These are phyloP conservation scores for Brevimyrus niger DNA, from an alignment of 2,113 vertebrate species.

Conservation along the genomic window DNA sequence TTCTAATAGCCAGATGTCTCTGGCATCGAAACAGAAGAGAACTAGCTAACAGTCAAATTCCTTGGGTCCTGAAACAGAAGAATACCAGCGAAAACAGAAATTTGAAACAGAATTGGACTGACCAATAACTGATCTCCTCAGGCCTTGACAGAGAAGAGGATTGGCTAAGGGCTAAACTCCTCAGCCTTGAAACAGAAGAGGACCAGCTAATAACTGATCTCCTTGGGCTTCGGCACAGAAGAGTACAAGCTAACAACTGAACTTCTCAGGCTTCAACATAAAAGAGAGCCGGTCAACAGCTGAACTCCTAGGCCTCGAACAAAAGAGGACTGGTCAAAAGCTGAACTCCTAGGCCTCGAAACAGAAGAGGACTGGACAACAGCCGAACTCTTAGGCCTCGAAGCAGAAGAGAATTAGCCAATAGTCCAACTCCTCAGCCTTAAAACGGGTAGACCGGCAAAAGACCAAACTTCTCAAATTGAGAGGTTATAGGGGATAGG, in stretches of 20 bases:
- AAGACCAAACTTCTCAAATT: background rate
- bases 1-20: background rate
- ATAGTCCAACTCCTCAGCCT: constrained; percentile 5
- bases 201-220: background rate
- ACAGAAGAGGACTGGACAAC: too few relatives aligned
- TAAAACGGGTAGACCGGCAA: background rate
- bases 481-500: constrained; percentile 33
- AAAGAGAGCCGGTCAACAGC: background rate
- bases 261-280: background rate
- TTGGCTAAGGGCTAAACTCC: background rate
- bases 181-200: background rate
- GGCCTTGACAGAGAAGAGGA: background rate
- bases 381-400: background rate
- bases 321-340: too few relatives aligned
- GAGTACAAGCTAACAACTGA: background rate
- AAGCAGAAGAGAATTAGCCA: background rate
- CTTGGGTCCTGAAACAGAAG: background rate
- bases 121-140: background rate
- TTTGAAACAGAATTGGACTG: background rate
- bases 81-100: background rate
- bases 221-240: background rate
- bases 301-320: background rate
- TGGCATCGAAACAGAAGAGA: background rate
- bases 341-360: background rate
- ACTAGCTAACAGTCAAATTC: background rate